phyloP scores from a whole-genome alignment of 2,888 invertebrate species.

The Aspidiotus destructor region DNA sequence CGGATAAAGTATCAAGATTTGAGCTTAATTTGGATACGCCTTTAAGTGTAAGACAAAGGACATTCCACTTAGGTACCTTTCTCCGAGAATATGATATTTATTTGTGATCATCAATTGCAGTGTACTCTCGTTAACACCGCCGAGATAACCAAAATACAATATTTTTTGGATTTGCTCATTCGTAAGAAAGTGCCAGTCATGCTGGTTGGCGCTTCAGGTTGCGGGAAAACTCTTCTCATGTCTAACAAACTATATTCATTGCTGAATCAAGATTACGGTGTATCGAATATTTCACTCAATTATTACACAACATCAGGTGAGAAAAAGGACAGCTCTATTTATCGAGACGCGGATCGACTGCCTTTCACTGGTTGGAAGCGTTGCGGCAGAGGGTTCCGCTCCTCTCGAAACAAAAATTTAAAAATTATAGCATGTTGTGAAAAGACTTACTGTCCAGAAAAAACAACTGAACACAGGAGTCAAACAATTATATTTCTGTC shows the following conservation, averaged over 20 bases:
- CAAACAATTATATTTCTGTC: too few species aligned
- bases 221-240: conserved; percentile 87
- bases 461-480: too few species aligned
- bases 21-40: conserved; percentile 80
- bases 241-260: conserved; percentile 67
- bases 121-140: conserved; percentile 75
- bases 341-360: too few species aligned
- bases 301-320: conserved; percentile 82
- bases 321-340: conserved; percentile 10
- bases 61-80: background rate
- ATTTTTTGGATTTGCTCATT: conserved; percentile 78
- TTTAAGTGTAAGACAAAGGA: conserved; percentile 55
- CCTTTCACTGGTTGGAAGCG: too few species aligned
- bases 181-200: conserved; percentile 71
- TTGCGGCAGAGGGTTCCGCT: too few species aligned
- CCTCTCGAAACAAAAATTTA: too few species aligned
- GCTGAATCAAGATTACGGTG: conserved; percentile 59
- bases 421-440: too few species aligned
- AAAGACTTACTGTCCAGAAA: too few species aligned
- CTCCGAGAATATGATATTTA: too few species aligned
- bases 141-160: conserved; percentile 77
- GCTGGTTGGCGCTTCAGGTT: conserved; percentile 81
- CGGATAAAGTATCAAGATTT: conserved; percentile 64
- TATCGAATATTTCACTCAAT: conserved; percentile 86
- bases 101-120: conserved; percentile 43